Conservation (phyloP, 2,888 invertebrate species). For the Microctonus brassicae region DNA sequence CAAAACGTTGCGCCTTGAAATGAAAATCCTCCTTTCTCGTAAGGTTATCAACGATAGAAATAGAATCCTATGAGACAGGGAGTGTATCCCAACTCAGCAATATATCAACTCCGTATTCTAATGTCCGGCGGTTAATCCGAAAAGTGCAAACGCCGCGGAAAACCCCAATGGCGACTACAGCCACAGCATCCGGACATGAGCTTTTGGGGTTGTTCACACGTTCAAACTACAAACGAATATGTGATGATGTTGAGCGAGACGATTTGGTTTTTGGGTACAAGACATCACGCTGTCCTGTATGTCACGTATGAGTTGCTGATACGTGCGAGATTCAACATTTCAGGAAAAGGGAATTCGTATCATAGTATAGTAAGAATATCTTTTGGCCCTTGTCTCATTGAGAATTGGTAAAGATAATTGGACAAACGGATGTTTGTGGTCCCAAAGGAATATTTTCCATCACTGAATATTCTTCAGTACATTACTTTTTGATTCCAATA, state of each 20-base stretch:
- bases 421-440: constrained; percentile 56
- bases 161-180: constrained; percentile 45
- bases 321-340: constrained; percentile 53
- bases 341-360: neutral
- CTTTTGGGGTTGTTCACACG: constrained; percentile 12
- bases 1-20: constrained; percentile 12
- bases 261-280: constrained; percentile 21
- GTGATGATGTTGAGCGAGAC: constrained; percentile 3
- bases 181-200: constrained; percentile 19
- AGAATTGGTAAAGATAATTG: constrained; percentile 52
- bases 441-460: constrained; percentile 47
- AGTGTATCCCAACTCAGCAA: constrained; percentile 47
- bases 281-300: constrained; percentile 37
- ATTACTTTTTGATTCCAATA: constrained; percentile 24
- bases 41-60: constrained; percentile 11
- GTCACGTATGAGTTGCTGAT: constrained; percentile 63
- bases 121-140: constrained; percentile 69
- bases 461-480: no score
- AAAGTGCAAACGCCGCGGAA: constrained; percentile 68
- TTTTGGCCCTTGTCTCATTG: neutral
- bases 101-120: constrained; percentile 70
- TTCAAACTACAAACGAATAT: neutral
- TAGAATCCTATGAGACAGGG: neutral
- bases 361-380: constrained; percentile 8
- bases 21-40: constrained; percentile 2